Evolutionary conservation across 2,888 invertebrate species (phyloP), one percentile per base, ranked within the genome.

Genomic region (Ochropleura leucogaster): DNA sequence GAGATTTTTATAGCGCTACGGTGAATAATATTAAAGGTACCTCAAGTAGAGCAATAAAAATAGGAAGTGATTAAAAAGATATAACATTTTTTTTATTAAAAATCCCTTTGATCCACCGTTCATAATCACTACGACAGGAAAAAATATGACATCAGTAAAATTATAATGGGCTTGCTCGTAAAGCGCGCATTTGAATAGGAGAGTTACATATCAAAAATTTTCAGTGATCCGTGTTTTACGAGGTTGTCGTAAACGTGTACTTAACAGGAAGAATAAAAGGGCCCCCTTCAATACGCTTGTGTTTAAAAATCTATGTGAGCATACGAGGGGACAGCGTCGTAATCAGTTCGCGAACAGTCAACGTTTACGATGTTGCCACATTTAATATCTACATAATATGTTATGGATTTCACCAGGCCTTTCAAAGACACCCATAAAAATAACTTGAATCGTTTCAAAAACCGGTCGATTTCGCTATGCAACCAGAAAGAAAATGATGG

Each of bases 171-270:
- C 89, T 88, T 88, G 89, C 91, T 95, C 96, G 95, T 96, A 96
- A 96, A 95, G 89, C 89, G 90, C 86, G 87, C 94, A 95, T 96
- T 96, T 96, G 96, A 96, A 96, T 96, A 96, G 95, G 93, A 95
- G 94, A 94, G 96, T 96, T 94, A 96, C 96, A 96, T 96, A 96
- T 96, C 96, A 96, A 96, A 96, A 96, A 96, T 95, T 95, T 95
- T 95, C 96, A 96, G 93, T 95, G 96, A 96, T 96, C 96, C 96
- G 95, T 96, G 93, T 94, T 96, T 96, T 96, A 96, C 95, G 96
- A 95, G 94, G 91, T 91, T 89, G 94, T 96, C 96, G 95, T 96
- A 96, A 96, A 96, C 93, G 94, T 94, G 94, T 96, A 95, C 95
- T 96, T 95, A 95, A 93, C 93, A 90, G 91, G 89, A 92, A 93